Percentiles rank a stretch among this genome's conserved stretches.
Evolutionary conservation across 1,140 invertebrate species (phyloP).

Genomic region (Camponotus floridanus): DNA sequence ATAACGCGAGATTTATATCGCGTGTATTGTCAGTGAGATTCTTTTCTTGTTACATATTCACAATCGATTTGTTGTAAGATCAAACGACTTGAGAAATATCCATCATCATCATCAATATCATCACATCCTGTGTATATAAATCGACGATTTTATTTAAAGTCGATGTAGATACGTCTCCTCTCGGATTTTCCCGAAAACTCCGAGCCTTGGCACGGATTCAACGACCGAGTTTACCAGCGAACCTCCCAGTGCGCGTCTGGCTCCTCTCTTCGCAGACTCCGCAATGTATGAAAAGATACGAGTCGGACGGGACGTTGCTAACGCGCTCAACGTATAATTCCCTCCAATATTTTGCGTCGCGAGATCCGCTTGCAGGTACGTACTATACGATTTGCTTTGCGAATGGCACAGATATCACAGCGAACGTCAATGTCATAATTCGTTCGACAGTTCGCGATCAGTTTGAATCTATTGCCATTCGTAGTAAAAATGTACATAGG

Average conservation of each 20-base stretch:
- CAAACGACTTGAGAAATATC: not conserved
- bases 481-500: too few relatives aligned
- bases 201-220: slow-evolving; percentile 73
- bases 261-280: slow-evolving; percentile 29
- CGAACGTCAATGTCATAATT: not conserved
- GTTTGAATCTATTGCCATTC: not conserved
- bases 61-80: slow-evolving; percentile 6
- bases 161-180: not conserved
- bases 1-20: not conserved
- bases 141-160: slow-evolving; percentile 46
- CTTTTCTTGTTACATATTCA: not conserved
- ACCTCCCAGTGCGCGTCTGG: slow-evolving; percentile 21
- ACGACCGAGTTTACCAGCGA: slow-evolving; percentile 60
- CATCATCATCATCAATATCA: not conserved
- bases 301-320: slow-evolving; percentile 38
- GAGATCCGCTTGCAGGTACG: slow-evolving; percentile 43
- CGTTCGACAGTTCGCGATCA: too few relatives aligned
- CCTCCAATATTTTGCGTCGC: slow-evolving; percentile 1
- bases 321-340: slow-evolving; percentile 20
- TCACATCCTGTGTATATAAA: not conserved
- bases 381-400: slow-evolving; percentile 13
- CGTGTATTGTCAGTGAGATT: not conserved
- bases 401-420: not conserved
- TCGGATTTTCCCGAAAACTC: slow-evolving; percentile 26
- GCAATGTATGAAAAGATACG: slow-evolving; percentile 65